Evolutionary conservation across 1,140 invertebrate species (phyloP), one percentile per base, ranked within the genome.

Genomic region (Drosophila ananassae): DNA sequence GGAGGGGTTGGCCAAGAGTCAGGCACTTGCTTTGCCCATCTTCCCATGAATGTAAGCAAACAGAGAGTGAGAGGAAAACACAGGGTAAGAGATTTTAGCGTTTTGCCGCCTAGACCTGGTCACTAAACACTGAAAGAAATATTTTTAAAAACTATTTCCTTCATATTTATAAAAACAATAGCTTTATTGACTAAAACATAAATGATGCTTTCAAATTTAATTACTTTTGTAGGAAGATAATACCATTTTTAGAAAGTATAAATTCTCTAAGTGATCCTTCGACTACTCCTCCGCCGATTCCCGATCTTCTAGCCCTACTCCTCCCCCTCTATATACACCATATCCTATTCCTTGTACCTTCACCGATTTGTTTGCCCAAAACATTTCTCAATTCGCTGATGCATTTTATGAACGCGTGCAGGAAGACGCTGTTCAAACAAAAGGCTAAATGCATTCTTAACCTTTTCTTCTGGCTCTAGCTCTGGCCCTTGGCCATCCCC

Each of bases 391-490:
- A 87, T 87, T 87, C 83, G 79, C 83, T 89, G 83, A 87, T 87
- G 82, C 82, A 64, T 87, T 87, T 87, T 89, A 87, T 87, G 83
- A 79, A 87, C 82, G 83, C 82, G 83, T 87, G 82, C 83, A 84
- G 47, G 66, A 54, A 59, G 66, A 56, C 73, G 56, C 62, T 54
- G 47, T 55, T 56, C 73, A 85, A 85, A 84, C 77, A 84, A 79
- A 83, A 71, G 68, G 59, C 79, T 69, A 77, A 84, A 83, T 63
- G 71, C 75, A 79, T 79, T 89, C 67, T 79, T 87, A 87, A 89
- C 83, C 83, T 89, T 87, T 87, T 79, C 44, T 52, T 47, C 32
- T 28, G 21, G 25, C 66, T 73, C 63, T 64, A 68, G 71, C 48
- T 44, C 32, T 28, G 24, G 25, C 72, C 76, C 63, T 61, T 76